phyloP scores from a whole-genome alignment of 1,140 invertebrate species.

The Diprion similis region DNA sequence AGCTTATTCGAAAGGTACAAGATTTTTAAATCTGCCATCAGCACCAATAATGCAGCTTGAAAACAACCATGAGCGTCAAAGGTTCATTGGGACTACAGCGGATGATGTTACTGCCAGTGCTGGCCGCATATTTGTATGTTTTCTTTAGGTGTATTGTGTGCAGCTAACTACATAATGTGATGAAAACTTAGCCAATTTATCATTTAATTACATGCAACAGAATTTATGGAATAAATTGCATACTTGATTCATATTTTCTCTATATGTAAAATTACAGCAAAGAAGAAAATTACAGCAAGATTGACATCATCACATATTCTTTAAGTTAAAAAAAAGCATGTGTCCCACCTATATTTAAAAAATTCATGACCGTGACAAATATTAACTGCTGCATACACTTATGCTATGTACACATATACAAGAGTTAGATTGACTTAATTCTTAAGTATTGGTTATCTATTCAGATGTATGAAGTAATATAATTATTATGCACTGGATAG shows the following conservation, averaged over 20 bases:
- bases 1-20: too few relatives aligned
- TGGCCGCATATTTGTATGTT: too few relatives aligned
- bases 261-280: neutral
- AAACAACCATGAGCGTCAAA: neutral
- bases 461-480: neutral
- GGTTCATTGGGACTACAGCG: neutral
- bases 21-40: neutral
- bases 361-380: neutral
- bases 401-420: slow-evolving; percentile 12
- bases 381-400: neutral
- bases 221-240: too few relatives aligned
- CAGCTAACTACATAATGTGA: too few relatives aligned
- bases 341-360: neutral
- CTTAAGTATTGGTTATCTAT: neutral
- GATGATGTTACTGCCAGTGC: too few relatives aligned
- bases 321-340: too few relatives aligned
- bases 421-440: neutral
- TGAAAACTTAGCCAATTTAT: too few relatives aligned
- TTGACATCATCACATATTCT: neutral
- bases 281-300: neutral
- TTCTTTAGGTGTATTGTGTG: too few relatives aligned
- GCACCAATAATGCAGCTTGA: neutral
- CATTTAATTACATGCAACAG: too few relatives aligned
- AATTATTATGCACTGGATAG: slow-evolving; percentile 8
- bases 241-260: too few relatives aligned